Conservation (phyloP, 1,140 invertebrate species). For the Tetraneura akinire region DNA sequence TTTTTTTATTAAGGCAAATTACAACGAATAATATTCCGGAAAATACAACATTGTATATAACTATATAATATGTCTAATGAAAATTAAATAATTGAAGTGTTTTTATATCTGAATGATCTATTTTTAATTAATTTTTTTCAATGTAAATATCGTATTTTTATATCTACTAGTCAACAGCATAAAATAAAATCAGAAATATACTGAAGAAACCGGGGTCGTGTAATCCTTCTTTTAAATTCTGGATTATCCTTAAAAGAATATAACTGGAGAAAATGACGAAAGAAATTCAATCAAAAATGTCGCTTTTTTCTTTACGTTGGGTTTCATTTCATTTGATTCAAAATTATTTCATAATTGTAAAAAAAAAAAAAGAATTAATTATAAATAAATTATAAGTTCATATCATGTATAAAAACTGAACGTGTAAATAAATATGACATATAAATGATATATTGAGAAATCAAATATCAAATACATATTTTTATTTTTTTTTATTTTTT, state of each 20-base stretch:
- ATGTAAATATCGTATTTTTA: too few species aligned
- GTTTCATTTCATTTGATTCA: constrained; percentile 39
- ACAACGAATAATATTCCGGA: background rate
- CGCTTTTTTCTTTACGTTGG: background rate
- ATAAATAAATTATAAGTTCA: background rate
- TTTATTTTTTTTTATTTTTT: too few species aligned
- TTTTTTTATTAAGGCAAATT: too few species aligned
- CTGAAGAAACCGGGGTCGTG: constrained; percentile 26
- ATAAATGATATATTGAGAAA: too few species aligned
- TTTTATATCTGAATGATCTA: background rate
- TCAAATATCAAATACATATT: too few species aligned
- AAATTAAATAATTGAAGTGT: constrained; percentile 24
- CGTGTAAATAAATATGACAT: too few species aligned
- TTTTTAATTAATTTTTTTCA: background rate
- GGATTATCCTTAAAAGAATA: background rate
- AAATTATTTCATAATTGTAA: background rate
- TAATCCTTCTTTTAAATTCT: constrained; percentile 17
- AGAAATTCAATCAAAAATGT: constrained; percentile 40
- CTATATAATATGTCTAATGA: constrained; percentile 8
- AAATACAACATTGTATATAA: background rate
- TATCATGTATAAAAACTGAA: background rate
- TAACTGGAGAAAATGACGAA: constrained; percentile 17
- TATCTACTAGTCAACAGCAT: background rate
- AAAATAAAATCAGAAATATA: constrained; percentile 30
- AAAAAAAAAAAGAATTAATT: constrained; percentile 3